Evolutionary conservation across 2,113 vertebrate species (phyloP), one percentile per base, ranked within the genome.

Genomic region (Pterophyllum scalare): DNA sequence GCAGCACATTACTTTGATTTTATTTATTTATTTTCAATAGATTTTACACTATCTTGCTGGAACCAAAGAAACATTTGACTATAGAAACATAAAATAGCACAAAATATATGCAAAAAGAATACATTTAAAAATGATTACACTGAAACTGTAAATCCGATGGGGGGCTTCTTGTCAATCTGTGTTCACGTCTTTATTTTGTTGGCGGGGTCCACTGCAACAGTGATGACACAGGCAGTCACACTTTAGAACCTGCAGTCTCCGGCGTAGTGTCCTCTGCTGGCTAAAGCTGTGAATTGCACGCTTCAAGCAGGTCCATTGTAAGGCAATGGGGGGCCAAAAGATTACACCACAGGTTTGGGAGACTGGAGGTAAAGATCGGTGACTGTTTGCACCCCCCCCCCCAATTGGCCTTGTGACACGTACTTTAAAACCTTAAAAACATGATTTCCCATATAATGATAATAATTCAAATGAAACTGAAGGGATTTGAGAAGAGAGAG

Each of bases 21-120:
- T 96, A 91, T 96, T 96, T 95, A 92, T 95, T 96, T 94, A 91
- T 94, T 94, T 93, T 95, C 92, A 95, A 96, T 95, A 95, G 90
- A 93, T 95, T 95, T 94, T 94, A 95, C 95, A 96, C 92, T 94
- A 95, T 94, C 94, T 94, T 87, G 94, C 92, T 94, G 90, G 92
- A 95, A 96, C 94, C 93, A 95, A 96, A 95, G 88, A 90, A 96
- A 95, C 94, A 94, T 93, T 94, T 90, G 93, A 96, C 95, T 96
- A 96, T 94, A 95, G 89, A 91, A 95, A 96, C 94, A 94, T 95
- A 95, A 95, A 93, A 93, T 93, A 94, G 93, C 94, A 95, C 95
- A 95, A 95, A 95, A 94, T 95, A 96, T 94, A 94, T 94, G 94
- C 93, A 94, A 95, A 95, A 79, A 95, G 59, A 92, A 85, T 67